Evolutionary conservation across 2,113 vertebrate genomes (phyloP), one percentile per base, ranked within the genome.

Genomic region (Globicephala melas): DNA sequence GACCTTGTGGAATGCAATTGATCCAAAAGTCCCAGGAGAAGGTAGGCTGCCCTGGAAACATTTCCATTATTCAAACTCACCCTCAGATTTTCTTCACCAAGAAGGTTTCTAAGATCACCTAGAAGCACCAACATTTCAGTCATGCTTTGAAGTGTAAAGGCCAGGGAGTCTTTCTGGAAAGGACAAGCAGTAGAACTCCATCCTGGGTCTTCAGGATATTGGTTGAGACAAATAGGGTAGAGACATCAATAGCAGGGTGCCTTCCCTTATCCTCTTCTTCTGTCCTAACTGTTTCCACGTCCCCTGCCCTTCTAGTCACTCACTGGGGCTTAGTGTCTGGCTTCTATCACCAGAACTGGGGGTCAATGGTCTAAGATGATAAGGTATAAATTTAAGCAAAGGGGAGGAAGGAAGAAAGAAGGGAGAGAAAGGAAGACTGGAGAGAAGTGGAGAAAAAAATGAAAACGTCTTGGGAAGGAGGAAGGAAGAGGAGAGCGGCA

Each of bases 401-500:
- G 25, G 62, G 68, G 53, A 95, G 79, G 87, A 82, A 97, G 88
- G 89, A 89, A 93, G 87, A 83, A 97, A 93, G 87, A 83, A 97
- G 47, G 13, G 80, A 93, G 84, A 92, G 53, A 94, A 84, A 71
- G 76, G 85, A 84, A 94, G 26, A 8, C 80, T 77, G 63, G 63
- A 85, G 47, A 96, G 63, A 93, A 95, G 85, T 63, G 81, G 62
- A 76, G 83, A 38, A 85, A 95, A 77, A 74, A 77, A 73, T 21
- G 63, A 76, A 95, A 96, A 77, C 53, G 55, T 3, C 53, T 91
- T 44, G 91, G 58, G 73, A 20, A 91, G 85, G 97, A 97, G 97
- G 97, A 98, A 97, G 97, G 96, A 97, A 97, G 97, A 89, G 89
- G 89, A 90, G 74, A 93, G 65, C 67, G 15, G 36, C 85, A 12